Evolutionary conservation across 2,888 invertebrate species (phyloP).

Genomic region (Gortyna flavago): DNA sequence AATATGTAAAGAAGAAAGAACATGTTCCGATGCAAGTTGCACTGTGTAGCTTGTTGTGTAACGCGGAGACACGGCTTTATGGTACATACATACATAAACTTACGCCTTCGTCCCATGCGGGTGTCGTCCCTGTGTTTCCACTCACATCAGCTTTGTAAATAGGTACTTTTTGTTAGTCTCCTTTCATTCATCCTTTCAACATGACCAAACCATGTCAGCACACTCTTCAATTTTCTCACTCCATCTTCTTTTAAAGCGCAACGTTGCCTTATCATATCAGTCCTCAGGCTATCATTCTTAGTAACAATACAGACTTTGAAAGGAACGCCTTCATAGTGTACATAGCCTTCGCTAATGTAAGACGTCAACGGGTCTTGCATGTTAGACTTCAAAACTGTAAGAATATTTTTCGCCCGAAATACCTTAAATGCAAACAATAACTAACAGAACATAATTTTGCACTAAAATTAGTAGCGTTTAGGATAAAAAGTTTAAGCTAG

Average conservation of each 20-base stretch:
- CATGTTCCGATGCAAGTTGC: background rate
- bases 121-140: too few relatives aligned
- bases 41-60: background rate
- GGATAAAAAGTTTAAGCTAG: background rate
- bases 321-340: background rate
- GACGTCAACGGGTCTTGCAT: background rate
- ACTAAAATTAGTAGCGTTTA: conserved; percentile 13
- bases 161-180: too few relatives aligned
- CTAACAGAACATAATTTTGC: conserved; percentile 20
- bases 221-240: too few relatives aligned
- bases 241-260: background rate
- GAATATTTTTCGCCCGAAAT: background rate
- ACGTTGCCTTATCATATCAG: background rate
- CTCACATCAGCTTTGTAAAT: too few relatives aligned
- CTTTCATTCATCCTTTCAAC: too few relatives aligned
- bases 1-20: conserved; percentile 35
- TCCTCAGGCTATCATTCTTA: background rate
- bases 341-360: background rate
- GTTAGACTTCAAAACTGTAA: background rate
- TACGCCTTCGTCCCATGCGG: too few relatives aligned
- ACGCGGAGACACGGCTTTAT: background rate
- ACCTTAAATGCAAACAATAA: background rate
- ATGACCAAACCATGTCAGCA: too few relatives aligned
- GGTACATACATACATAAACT: background rate
- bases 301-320: background rate